A percentile compares a stretch with the other conserved stretches of the same genome.
These are phyloP conservation scores for Abrostola tripartita DNA, from an alignment of 2,888 invertebrate species.

Conservation along the genomic window DNA sequence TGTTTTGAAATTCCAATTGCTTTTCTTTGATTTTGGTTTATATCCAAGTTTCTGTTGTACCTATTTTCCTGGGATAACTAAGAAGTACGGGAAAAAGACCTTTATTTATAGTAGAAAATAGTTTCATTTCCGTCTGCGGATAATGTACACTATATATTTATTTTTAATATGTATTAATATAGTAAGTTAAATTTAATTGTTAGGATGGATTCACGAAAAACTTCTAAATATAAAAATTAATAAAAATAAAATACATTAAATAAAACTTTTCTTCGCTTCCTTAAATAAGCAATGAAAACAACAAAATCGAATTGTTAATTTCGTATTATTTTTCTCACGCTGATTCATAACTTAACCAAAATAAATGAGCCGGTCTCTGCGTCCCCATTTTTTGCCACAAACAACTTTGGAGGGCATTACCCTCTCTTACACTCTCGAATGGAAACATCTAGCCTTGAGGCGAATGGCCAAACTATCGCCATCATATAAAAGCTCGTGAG, in stretches of 20 bases:
- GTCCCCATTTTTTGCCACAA: slow-evolving; percentile 88
- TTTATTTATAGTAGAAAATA: too few relatives aligned
- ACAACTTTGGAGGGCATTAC: slow-evolving; percentile 87
- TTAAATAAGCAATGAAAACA: slow-evolving; percentile 54
- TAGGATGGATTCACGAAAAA: too few relatives aligned
- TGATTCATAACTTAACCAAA: slow-evolving; percentile 85
- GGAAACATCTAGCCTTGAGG: slow-evolving; percentile 79
- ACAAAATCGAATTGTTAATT: slow-evolving; percentile 65
- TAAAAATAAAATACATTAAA: slow-evolving; percentile 11
- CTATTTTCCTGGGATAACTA: too few relatives aligned
- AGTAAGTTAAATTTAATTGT: too few relatives aligned
- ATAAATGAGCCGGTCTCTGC: slow-evolving; percentile 83
- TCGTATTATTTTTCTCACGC: slow-evolving; percentile 83
- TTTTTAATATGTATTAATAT: too few relatives aligned
- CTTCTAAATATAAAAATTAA: background rate
- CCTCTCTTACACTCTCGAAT: slow-evolving; percentile 78
- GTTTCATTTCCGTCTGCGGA: too few relatives aligned
- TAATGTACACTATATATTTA: too few relatives aligned
- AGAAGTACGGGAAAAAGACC: too few relatives aligned
- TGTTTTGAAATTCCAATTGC: slow-evolving; percentile 44
- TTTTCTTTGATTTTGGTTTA: background rate
- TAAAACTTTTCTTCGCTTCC: slow-evolving; percentile 42
- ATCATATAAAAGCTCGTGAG: slow-evolving; percentile 52
- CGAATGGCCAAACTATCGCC: slow-evolving; percentile 73
- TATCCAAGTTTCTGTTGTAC: too few relatives aligned